Evolutionary conservation across 1,140 invertebrate genomes (phyloP).

Genomic region (Calliphora vicina): DNA sequence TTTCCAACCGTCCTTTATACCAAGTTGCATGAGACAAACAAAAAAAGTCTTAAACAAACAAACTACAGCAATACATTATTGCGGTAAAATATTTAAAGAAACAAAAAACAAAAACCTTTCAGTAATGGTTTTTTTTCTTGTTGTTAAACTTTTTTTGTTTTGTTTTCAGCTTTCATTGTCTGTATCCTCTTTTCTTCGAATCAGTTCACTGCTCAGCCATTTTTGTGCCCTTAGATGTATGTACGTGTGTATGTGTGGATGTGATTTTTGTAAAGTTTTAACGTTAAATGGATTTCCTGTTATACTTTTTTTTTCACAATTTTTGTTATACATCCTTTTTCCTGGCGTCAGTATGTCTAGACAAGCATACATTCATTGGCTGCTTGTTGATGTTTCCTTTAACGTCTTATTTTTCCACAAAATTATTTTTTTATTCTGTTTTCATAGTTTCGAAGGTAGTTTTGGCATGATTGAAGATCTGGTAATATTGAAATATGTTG

Average conservation of each 20-base stretch:
- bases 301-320: neutral
- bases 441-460: neutral
- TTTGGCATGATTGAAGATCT: neutral
- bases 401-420: neutral
- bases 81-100: neutral
- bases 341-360: neutral
- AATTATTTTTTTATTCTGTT: neutral
- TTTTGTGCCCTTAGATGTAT: neutral
- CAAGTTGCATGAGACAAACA: neutral
- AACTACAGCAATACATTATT: neutral
- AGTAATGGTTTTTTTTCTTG: neutral
- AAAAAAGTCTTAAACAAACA: neutral
- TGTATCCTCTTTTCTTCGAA: neutral
- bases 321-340: neutral
- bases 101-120: too few relatives aligned
- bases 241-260: neutral
- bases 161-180: neutral
- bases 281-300: neutral
- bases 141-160: neutral
- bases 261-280: neutral
- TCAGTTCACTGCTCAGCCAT: neutral
- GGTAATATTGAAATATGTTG: neutral
- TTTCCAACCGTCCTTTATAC: neutral
- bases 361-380: neutral
- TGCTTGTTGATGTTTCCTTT: neutral